Conservation (phyloP, 2,888 invertebrate genomes). For the Caenorhabditis angaria region DNA sequence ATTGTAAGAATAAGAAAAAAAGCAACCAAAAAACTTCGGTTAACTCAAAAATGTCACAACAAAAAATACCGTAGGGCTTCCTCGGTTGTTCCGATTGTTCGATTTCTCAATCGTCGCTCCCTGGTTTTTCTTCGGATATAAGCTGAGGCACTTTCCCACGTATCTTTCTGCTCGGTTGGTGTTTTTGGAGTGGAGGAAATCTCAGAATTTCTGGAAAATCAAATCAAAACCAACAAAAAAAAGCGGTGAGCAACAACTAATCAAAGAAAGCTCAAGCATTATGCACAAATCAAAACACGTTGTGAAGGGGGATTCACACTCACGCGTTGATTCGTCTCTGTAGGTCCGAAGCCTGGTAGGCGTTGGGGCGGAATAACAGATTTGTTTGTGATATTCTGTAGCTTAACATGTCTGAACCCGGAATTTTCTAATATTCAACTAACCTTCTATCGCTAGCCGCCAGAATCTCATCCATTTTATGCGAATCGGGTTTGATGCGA, state of each 20-base stretch:
- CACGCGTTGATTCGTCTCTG: conserved; percentile 46
- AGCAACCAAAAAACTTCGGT: conserved; percentile 17
- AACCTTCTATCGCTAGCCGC: conserved; percentile 23
- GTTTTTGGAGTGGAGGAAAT: not conserved
- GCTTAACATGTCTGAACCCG: conserved; percentile 15
- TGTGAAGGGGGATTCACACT: conserved; percentile 19
- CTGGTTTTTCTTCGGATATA: conserved; percentile 70
- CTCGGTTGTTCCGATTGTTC: conserved; percentile 67
- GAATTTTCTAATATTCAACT: not conserved
- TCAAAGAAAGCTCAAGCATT: conserved; percentile 15
- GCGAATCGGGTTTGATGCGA: conserved; percentile 28
- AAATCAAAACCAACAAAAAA: conserved; percentile 22
- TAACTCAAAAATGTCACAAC: conserved; percentile 21
- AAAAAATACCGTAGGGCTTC: conserved; percentile 56
- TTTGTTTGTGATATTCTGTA: conserved; percentile 44
- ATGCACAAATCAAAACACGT: conserved; percentile 15
- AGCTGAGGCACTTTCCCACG: conserved; percentile 64
- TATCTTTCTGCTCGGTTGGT: conserved; percentile 44
- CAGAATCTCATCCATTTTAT: conserved; percentile 34
- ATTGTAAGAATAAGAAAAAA: no score
- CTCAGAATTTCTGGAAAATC: not conserved
- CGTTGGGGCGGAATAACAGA: conserved; percentile 42
- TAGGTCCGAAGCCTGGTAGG: conserved; percentile 43
- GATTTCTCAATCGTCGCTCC: conserved; percentile 64
- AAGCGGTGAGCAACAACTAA: conserved; percentile 14